Conservation (phyloP, 2,888 invertebrate species). For the Eupithecia vulgata region DNA sequence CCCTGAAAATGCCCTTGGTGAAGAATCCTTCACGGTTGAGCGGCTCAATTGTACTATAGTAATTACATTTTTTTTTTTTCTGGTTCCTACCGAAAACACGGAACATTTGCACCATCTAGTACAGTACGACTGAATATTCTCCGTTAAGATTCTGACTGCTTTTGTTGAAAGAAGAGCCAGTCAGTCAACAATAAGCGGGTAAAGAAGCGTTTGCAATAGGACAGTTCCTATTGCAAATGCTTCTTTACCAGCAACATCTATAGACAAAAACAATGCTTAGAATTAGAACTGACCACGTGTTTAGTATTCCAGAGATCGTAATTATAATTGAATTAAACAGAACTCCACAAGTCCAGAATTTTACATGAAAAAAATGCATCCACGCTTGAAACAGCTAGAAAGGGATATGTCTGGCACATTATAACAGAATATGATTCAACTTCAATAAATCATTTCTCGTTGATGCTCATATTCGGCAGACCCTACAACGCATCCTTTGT, state of each 20-base stretch:
- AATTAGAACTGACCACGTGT: neutral
- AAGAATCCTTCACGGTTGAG: constrained; percentile 38
- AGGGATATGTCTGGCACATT: neutral
- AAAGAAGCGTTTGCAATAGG: neutral
- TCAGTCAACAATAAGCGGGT: neutral
- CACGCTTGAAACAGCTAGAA: neutral
- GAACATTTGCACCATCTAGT: neutral
- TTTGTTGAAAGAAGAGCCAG: neutral
- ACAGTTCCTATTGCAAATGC: no score
- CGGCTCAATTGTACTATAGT: constrained; percentile 20
- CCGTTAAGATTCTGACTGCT: neutral
- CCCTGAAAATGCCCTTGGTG: constrained; percentile 29
- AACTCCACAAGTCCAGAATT: neutral
- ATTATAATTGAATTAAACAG: neutral
- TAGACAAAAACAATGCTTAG: neutral
- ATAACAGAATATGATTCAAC: constrained; percentile 8
- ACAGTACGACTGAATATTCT: neutral
- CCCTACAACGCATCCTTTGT: constrained; percentile 71
- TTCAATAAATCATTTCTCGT: constrained; percentile 27
- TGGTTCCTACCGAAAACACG: neutral
- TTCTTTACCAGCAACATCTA: neutral
- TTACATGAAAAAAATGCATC: neutral
- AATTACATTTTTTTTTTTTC: constrained; percentile 21
- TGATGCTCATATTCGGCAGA: constrained; percentile 56
- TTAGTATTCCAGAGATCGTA: neutral